These are phyloP conservation scores for Eolophus roseicapilla DNA, from an alignment of 2,113 vertebrate species.

Conservation along the genomic window DNA sequence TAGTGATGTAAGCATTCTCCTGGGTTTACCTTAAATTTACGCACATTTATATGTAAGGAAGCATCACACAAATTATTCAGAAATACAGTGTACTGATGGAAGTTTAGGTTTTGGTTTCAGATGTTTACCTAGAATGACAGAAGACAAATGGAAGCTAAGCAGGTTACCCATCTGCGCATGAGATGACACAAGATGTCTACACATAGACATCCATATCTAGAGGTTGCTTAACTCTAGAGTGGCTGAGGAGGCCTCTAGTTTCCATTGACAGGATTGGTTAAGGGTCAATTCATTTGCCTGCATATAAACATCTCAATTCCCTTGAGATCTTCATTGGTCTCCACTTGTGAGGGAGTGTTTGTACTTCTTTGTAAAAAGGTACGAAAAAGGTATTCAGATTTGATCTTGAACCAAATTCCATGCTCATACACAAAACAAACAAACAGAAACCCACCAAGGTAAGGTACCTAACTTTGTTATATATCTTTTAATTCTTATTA, in stretches of 20 bases:
- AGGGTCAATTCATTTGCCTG: accelerated
- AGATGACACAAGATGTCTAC: neutral
- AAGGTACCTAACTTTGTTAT: neutral
- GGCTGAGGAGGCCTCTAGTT: neutral
- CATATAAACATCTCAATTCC: neutral
- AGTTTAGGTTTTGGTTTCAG: neutral
- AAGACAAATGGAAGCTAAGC: neutral
- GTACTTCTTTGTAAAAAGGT: neutral
- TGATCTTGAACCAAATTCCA: neutral
- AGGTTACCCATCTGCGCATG: neutral
- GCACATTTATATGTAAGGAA: neutral
- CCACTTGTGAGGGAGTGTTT: neutral
- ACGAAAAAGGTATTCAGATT: neutral
- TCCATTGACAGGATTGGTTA: neutral
- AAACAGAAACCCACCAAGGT: neutral
- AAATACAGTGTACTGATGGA: neutral
- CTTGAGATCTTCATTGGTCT: neutral
- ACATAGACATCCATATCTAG: neutral
- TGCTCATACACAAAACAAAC: neutral
- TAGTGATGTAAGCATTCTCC: neutral
- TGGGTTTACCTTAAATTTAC: neutral
- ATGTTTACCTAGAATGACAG: neutral
- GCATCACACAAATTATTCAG: neutral
- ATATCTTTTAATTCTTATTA: neutral
- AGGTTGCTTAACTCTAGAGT: neutral